Evolutionary conservation across 2,888 invertebrate species (phyloP), one percentile per base, ranked within the genome.

Genomic region (Eupithecia centaureata): DNA sequence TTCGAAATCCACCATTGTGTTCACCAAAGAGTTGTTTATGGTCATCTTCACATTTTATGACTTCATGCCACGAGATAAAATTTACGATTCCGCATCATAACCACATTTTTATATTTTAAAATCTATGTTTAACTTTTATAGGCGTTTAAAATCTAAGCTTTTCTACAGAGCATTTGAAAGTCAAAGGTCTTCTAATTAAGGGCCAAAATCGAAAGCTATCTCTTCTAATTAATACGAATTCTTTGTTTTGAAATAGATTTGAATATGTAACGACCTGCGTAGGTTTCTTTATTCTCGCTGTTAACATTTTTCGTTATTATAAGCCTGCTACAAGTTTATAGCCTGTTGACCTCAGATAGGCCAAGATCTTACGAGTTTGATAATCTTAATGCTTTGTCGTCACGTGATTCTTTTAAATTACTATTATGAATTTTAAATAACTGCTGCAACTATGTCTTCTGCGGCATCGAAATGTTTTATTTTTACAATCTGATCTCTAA

Each of bases 141-240:
- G 28, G 51, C 35, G 56, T 52, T 56, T 61, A 60, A 64, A 54
- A 58, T 58, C 13, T 35, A 59, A 64, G 61, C 8, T 65, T 63
- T 67, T 68, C 61, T 54, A 60, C 59, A 30, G 56, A 42, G 32
- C 62, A 52, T 68, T 68, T 51, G 64, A 62, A 62, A 70, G 64
- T 71, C 70, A 67, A 66, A 73, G 42, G 63, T 56, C 51, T 58
- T 67, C 64, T 75, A 78, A 80, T 82, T 78, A 81, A 76, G 71
- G 72, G 71, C 65, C 72, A 74, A 76, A 79, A 79, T 77, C 76
- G 76, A 79, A 81, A 79, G 77, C 77, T 70, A 74, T 73, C 32
- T 42, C 47, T 70, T 60, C 72, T 76, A 76, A 78, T 80, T 77
- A 76, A 77, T 71, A 70, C 64, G 32, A 65, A 77, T 76, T 76